A percentile compares a stretch with the other conserved stretches of the same genome.
Conservation (phyloP, 2,888 invertebrate species). For the Drosophila aldrichi region DNA sequence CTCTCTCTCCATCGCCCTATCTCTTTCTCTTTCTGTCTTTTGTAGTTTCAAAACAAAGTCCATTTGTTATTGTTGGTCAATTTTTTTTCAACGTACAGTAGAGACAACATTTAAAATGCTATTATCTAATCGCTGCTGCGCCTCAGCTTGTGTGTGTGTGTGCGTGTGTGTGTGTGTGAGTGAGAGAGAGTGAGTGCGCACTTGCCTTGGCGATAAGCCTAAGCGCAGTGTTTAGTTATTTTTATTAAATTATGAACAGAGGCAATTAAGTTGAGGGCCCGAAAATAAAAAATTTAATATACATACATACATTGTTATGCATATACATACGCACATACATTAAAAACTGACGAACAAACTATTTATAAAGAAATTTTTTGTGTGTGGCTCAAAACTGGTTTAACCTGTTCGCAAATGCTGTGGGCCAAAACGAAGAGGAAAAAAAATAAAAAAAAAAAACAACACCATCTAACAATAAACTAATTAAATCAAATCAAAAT, state of each 20-base stretch:
- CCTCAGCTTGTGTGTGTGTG: slow-evolving; percentile 14
- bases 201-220: slow-evolving; percentile 63
- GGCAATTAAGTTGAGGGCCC: slow-evolving; percentile 52
- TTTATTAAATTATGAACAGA: slow-evolving; percentile 55
- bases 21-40: slow-evolving; percentile 16
- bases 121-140: slow-evolving; percentile 68
- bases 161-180: slow-evolving; percentile 10
- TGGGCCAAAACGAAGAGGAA: slow-evolving; percentile 33
- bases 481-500: slow-evolving; percentile 74
- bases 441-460: slow-evolving; percentile 16
- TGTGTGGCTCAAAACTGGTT: slow-evolving; percentile 56
- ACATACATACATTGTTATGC: background rate
- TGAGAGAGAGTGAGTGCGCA: slow-evolving; percentile 22
- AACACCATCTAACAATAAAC: slow-evolving; percentile 68
- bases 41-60: slow-evolving; percentile 71
- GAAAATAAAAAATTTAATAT: slow-evolving; percentile 10
- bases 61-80: slow-evolving; percentile 71
- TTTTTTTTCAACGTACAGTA: slow-evolving; percentile 66
- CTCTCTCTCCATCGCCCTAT: background rate
- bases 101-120: slow-evolving; percentile 72
- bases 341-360: slow-evolving; percentile 36
- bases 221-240: slow-evolving; percentile 57
- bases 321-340: background rate
- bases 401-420: slow-evolving; percentile 57
- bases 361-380: slow-evolving; percentile 54